Evolutionary conservation across 2,797 vertebrate species (phyloP).

Genomic region (Etheostoma perlongum): DNA sequence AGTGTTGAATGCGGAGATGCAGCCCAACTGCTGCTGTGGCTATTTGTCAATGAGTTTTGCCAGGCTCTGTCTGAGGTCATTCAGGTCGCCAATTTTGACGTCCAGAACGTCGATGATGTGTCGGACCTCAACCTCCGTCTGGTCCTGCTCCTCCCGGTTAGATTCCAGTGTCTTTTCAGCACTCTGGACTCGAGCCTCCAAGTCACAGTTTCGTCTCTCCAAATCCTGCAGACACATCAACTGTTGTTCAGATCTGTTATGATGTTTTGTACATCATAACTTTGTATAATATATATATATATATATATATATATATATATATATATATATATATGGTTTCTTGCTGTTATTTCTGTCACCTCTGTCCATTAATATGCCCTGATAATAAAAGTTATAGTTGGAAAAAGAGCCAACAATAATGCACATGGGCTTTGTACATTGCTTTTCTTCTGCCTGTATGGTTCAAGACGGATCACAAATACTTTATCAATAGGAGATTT

Average conservation of each 20-base stretch:
- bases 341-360: background rate
- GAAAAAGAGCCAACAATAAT: background rate
- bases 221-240: conserved; percentile 79
- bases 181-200: conserved; percentile 88
- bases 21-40: conserved; percentile 43
- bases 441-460: background rate
- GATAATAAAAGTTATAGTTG: background rate
- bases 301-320: no score
- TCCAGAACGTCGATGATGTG: conserved; percentile 90
- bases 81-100: conserved; percentile 92
- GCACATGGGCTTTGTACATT: no score
- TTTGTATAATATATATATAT: no score
- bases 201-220: conserved; percentile 87
- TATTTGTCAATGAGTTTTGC: conserved; percentile 90
- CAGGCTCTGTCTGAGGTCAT: conserved; percentile 90
- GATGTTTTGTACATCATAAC: no score
- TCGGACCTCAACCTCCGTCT: conserved; percentile 85
- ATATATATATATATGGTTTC: no score
- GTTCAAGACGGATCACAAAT: background rate
- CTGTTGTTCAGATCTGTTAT: background rate
- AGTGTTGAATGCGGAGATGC: conserved; percentile 66
- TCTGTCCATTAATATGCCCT: background rate
- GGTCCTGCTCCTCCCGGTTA: conserved; percentile 83
- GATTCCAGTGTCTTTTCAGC: conserved; percentile 87
- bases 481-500: background rate